Conservation (phyloP, 2,113 vertebrate genomes). For the Gopherus evgoodei region DNA sequence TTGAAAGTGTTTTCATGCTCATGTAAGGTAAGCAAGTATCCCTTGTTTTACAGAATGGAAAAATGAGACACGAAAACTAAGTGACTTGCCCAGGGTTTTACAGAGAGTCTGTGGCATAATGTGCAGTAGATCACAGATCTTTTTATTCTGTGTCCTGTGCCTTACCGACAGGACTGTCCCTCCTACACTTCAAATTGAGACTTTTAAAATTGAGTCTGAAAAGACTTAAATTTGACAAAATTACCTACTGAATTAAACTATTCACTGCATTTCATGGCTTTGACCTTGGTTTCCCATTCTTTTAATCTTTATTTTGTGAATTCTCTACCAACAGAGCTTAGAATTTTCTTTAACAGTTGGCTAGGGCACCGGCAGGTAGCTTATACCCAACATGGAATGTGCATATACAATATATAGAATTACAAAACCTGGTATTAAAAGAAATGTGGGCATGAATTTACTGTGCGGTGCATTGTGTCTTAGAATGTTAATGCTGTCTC, state of each 20-base stretch:
- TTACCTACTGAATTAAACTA: not conserved
- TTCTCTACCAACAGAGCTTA: not conserved
- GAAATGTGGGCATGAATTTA: not conserved
- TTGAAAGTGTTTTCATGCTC: not conserved
- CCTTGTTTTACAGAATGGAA: not conserved
- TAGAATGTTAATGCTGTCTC: not conserved
- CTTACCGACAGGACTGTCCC: not conserved
- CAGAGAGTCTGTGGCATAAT: not conserved
- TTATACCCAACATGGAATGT: not conserved
- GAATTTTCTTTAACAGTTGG: not conserved
- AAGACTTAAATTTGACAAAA: not conserved
- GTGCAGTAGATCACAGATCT: not conserved
- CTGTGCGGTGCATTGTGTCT: not conserved
- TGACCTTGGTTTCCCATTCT: not conserved
- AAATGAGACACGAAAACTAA: not conserved
- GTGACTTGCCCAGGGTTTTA: not conserved
- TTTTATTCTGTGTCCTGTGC: not conserved
- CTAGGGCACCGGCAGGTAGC: not conserved
- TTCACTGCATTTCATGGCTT: not conserved
- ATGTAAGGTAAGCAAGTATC: not conserved
- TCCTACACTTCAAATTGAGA: not conserved
- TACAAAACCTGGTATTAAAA: not conserved
- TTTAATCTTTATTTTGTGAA: not conserved
- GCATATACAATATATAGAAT: not conserved
- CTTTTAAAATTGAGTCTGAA: not conserved